These are phyloP conservation scores for Australoheros scitulus DNA, from an alignment of 2,113 vertebrate genomes.

Conservation along the genomic window DNA sequence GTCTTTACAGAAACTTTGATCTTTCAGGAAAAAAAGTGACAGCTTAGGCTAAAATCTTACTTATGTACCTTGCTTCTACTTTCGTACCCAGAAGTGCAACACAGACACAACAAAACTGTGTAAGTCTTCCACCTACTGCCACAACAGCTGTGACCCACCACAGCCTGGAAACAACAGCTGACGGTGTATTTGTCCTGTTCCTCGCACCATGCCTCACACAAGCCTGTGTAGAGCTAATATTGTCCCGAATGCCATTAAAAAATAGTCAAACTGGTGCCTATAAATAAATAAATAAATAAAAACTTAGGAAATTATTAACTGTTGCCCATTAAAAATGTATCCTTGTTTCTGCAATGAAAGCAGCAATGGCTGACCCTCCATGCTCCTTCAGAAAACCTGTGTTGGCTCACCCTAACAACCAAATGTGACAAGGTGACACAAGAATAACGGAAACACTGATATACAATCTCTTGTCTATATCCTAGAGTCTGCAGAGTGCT, in stretches of 20 bases:
- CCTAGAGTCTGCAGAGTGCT: background rate
- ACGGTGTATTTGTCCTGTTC: background rate
- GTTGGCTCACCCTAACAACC: background rate
- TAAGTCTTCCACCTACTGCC: background rate
- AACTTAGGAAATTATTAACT: background rate
- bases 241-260: background rate
- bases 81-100: background rate
- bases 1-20: too few relatives aligned
- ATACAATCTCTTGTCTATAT: background rate
- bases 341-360: background rate
- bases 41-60: background rate
- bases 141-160: background rate
- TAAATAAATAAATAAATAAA: background rate
- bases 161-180: background rate
- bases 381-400: background rate
- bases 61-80: background rate
- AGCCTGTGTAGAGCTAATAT: background rate
- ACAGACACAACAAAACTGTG: background rate
- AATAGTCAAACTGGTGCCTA: background rate
- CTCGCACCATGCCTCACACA: background rate
- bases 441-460: conserved; percentile 14
- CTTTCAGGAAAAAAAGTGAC: background rate
- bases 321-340: too few relatives aligned
- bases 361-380: background rate
- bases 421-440: conserved; percentile 38